These are phyloP conservation scores for Eupithecia exiguata DNA, from an alignment of 2,888 invertebrate genomes.

Conservation along the genomic window DNA sequence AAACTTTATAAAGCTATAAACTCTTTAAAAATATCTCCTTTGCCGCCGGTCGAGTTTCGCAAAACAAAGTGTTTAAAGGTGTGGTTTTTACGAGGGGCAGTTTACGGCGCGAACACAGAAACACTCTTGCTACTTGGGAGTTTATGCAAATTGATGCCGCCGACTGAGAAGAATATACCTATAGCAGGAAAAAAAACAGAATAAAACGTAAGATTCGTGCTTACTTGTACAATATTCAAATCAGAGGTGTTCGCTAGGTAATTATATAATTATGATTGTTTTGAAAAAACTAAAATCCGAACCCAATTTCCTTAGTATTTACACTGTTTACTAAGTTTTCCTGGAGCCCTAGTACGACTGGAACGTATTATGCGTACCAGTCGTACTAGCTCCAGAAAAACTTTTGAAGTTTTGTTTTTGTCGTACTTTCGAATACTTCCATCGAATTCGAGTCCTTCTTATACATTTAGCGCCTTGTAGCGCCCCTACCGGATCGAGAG, in stretches of 20 bases:
- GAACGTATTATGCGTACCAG: too few species aligned
- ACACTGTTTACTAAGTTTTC: too few species aligned
- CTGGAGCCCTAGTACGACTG: too few species aligned
- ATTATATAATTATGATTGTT: too few species aligned
- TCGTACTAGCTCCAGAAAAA: too few species aligned
- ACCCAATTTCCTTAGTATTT: too few species aligned
- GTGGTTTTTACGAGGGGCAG: conserved; percentile 73
- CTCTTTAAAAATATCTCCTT: conserved; percentile 40
- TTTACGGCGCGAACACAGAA: conserved; percentile 66
- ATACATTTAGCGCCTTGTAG: too few species aligned
- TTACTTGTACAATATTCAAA: not conserved
- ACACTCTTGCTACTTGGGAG: conserved; percentile 71
- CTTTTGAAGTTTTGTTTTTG: too few species aligned
- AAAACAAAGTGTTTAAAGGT: conserved; percentile 65
- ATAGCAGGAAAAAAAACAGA: conserved; percentile 29
- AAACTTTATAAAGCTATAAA: conserved; percentile 47
- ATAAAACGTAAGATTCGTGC: conserved; percentile 11
- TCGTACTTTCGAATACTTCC: too few species aligned
- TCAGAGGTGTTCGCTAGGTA: not conserved
- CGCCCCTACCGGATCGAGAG: too few species aligned
- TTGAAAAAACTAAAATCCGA: too few species aligned
- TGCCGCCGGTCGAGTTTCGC: conserved; percentile 53
- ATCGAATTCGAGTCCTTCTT: too few species aligned
- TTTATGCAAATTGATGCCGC: conserved; percentile 72
- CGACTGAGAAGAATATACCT: conserved; percentile 56